phyloP scores from a whole-genome alignment of 2,888 invertebrate genomes.

The Cyaniris semiargus region DNA sequence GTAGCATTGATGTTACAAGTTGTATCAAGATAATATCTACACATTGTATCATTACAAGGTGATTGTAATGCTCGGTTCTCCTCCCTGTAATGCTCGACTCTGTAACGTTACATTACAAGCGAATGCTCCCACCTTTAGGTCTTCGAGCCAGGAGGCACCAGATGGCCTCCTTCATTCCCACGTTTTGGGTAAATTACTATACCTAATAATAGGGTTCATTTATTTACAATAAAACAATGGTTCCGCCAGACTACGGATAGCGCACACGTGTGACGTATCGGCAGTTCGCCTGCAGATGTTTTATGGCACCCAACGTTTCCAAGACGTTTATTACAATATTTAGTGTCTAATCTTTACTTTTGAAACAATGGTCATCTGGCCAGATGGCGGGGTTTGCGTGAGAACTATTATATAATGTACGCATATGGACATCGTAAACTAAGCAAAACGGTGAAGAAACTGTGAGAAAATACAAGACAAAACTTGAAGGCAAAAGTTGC shows the following conservation, averaged over 20 bases:
- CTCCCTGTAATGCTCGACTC: too few relatives aligned
- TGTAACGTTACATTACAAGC: too few relatives aligned
- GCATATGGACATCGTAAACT: slow-evolving; percentile 13
- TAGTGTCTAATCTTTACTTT: slow-evolving; percentile 77
- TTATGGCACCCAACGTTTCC: slow-evolving; percentile 77
- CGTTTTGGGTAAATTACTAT: neutral
- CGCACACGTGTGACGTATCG: slow-evolving; percentile 76
- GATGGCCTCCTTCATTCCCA: neutral
- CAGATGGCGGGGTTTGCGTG: slow-evolving; percentile 27
- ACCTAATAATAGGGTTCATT: neutral
- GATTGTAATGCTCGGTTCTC: too few relatives aligned
- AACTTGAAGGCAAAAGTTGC: neutral
- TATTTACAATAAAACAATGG: slow-evolving; percentile 4
- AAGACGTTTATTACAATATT: slow-evolving; percentile 79
- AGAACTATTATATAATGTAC: slow-evolving; percentile 18
- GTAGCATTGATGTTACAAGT: too few relatives aligned
- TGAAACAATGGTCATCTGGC: slow-evolving; percentile 72
- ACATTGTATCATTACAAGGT: too few relatives aligned
- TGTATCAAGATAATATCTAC: too few relatives aligned
- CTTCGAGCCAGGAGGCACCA: neutral
- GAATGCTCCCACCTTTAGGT: too few relatives aligned
- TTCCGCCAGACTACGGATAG: slow-evolving; percentile 56
- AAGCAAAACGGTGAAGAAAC: neutral
- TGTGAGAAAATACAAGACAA: neutral
- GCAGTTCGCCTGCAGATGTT: slow-evolving; percentile 78